Evolutionary conservation across 2,113 vertebrate species (phyloP).

Genomic region (Epinephelus fuscoguttatus): DNA sequence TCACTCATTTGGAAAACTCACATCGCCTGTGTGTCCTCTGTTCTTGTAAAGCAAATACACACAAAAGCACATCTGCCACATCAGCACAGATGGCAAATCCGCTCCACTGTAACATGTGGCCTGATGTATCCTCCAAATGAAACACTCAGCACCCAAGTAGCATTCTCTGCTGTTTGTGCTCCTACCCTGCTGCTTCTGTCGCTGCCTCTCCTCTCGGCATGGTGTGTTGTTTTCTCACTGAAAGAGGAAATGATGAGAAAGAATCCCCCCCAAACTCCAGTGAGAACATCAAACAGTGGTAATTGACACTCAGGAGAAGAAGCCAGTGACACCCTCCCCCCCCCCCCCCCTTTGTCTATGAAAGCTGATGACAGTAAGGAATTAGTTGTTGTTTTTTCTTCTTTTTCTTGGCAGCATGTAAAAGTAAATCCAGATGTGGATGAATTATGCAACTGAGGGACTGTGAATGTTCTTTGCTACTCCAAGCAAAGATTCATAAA

Average conservation of each 20-base stretch:
- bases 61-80: conserved; percentile 37
- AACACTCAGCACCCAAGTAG: conserved; percentile 44
- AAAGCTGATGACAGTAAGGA: conserved; percentile 59
- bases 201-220: conserved; percentile 31
- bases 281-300: conserved; percentile 61
- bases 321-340: conserved; percentile 36
- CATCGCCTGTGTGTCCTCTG: background rate
- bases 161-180: conserved; percentile 23
- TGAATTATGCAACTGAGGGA: conserved; percentile 1
- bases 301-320: conserved; percentile 57
- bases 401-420: conserved; percentile 37
- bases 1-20: conserved; percentile 11
- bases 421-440: conserved; percentile 65
- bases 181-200: conserved; percentile 34
- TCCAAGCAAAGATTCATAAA: conserved; percentile 13
- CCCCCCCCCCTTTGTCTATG: conserved; percentile 48
- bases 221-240: conserved; percentile 48
- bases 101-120: conserved; percentile 47
- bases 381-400: conserved; percentile 58
- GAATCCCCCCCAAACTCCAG: conserved; percentile 25
- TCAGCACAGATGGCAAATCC: conserved; percentile 46
- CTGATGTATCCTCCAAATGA: conserved; percentile 37
- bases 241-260: conserved; percentile 45
- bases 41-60: conserved; percentile 26
- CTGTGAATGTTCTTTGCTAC: conserved; percentile 36